These are phyloP conservation scores for Varroa destructor DNA, from an alignment of 1,140 invertebrate species.

Conservation along the genomic window DNA sequence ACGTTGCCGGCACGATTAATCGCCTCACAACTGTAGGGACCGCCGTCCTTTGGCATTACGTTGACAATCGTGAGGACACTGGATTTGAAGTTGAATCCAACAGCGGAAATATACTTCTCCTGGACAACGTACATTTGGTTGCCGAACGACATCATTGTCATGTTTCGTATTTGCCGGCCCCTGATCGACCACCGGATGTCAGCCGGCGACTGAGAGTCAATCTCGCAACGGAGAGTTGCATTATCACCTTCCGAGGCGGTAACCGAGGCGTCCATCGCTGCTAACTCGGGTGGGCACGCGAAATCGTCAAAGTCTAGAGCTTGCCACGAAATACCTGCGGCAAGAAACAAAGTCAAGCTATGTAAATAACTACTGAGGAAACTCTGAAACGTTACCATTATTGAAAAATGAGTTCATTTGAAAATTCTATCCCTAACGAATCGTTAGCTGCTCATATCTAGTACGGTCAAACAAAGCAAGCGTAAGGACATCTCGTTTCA, in stretches of 20 bases:
- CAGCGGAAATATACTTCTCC: slow-evolving; percentile 45
- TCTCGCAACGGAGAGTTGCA: slow-evolving; percentile 62
- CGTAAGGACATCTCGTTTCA: too few species aligned
- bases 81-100: slow-evolving; percentile 53
- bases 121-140: slow-evolving; percentile 59
- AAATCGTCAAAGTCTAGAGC: slow-evolving; percentile 55
- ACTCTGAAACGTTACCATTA: too few species aligned
- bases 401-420: too few species aligned
- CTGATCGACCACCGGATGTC: slow-evolving; percentile 74
- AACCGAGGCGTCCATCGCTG: slow-evolving; percentile 46
- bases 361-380: too few species aligned
- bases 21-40: slow-evolving; percentile 75
- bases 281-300: slow-evolving; percentile 62
- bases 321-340: slow-evolving; percentile 45
- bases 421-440: too few species aligned
- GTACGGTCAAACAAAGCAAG: too few species aligned
- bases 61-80: slow-evolving; percentile 68
- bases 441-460: too few species aligned
- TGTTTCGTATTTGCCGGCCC: slow-evolving; percentile 60
- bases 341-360: too few species aligned
- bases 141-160: slow-evolving; percentile 44
- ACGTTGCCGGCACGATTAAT: slow-evolving; percentile 78
- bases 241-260: slow-evolving; percentile 33
- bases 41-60: slow-evolving; percentile 69
- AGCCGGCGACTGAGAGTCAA: slow-evolving; percentile 61